These are phyloP conservation scores for Orestias chungarensis DNA, from an alignment of 2,797 vertebrate genomes.

Conservation along the genomic window DNA sequence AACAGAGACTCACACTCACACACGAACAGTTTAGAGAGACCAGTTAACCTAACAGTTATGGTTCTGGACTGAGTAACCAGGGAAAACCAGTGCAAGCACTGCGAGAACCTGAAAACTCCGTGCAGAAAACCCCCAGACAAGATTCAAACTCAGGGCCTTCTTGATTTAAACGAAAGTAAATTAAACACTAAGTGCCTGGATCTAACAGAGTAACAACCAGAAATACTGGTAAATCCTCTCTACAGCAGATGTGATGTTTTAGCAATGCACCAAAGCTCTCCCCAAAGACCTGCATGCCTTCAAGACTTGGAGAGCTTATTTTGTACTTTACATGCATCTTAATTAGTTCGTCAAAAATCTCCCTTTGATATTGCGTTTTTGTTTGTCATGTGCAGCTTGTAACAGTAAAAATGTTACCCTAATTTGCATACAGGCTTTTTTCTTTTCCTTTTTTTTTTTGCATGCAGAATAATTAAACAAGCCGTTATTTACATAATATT, in stretches of 20 bases:
- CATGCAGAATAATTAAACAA: slow-evolving; percentile 48
- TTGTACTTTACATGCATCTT: slow-evolving; percentile 35
- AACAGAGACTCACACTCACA: background rate
- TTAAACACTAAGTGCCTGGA: no score
- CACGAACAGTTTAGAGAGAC: background rate
- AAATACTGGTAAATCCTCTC: slow-evolving; percentile 9
- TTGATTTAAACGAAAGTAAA: no score
- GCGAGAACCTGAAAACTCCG: background rate
- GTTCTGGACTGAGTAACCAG: background rate
- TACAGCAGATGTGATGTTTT: slow-evolving; percentile 8
- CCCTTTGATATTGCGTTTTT: slow-evolving; percentile 45
- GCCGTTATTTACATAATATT: slow-evolving; percentile 44
- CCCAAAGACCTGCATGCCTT: slow-evolving; percentile 17
- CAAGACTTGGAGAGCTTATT: slow-evolving; percentile 12
- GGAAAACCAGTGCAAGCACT: no score
- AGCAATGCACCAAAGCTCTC: background rate
- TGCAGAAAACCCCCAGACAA: background rate
- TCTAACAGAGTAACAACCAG: background rate
- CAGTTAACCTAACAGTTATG: background rate
- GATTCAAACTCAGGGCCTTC: background rate
- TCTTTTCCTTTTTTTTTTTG: slow-evolving; percentile 30
- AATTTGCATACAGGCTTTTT: slow-evolving; percentile 56
- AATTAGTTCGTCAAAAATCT: slow-evolving; percentile 35
- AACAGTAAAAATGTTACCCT: slow-evolving; percentile 27
- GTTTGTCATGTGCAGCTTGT: slow-evolving; percentile 29